Percentiles rank a stretch among this genome's conserved stretches.
Conservation (phyloP, 2,113 vertebrate genomes). For the human region GRCh38 chr7:115469001-115469500, state of each 20-base stretch:
- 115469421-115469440: neutral
- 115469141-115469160: neutral
- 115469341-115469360: conserved; percentile 22
- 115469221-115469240: neutral
- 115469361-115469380: neutral
- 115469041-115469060: conserved; percentile 10
- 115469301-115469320: neutral
- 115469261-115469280: neutral
- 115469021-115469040: neutral
- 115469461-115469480: neutral
- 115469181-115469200: neutral
- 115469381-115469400: neutral
- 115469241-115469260: conserved; percentile 1
- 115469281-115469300: neutral
- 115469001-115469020: neutral
- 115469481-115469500: neutral
- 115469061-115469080: neutral
- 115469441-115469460: neutral
- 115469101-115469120: neutral
- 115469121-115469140: neutral
- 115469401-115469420: neutral
- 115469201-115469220: neutral
- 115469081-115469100: neutral
- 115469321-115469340: neutral
- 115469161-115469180: neutral